These are phyloP conservation scores for Xylocopa sonorina DNA, from an alignment of 1,140 invertebrate species.

Conservation along the genomic window DNA sequence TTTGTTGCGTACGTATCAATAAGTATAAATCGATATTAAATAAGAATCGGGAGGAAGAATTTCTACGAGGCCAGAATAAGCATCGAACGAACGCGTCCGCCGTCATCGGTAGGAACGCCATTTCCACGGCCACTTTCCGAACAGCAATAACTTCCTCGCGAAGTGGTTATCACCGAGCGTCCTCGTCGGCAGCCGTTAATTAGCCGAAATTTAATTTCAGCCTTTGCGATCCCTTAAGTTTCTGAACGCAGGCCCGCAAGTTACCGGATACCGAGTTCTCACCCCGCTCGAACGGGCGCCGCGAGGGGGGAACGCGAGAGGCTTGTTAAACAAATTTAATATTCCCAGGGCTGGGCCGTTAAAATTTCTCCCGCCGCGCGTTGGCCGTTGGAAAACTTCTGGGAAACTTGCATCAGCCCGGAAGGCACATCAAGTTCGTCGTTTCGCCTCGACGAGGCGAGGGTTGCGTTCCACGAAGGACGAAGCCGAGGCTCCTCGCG, in stretches of 20 bases:
- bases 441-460: conserved; percentile 28
- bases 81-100: not conserved
- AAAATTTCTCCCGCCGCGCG: conserved; percentile 28
- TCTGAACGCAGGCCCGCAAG: conserved; percentile 45
- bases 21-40: too few relatives aligned
- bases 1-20: too few relatives aligned
- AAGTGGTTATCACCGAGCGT: conserved; percentile 27
- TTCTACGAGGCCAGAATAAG: too few relatives aligned
- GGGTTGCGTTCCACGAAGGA: conserved; percentile 11
- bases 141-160: conserved; percentile 30
- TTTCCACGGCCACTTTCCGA: conserved; percentile 5
- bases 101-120: not conserved
- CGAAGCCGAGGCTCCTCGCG: not conserved
- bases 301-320: not conserved
- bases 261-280: conserved; percentile 38
- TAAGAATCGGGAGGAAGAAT: too few relatives aligned
- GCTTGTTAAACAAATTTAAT: conserved; percentile 79
- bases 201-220: conserved; percentile 76
- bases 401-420: conserved; percentile 76
- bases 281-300: not conserved
- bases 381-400: conserved; percentile 68
- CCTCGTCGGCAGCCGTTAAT: conserved; percentile 57
- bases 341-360: conserved; percentile 61
- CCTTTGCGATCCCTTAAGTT: conserved; percentile 32
- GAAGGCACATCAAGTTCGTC: conserved; percentile 77